Evolutionary conservation across 2,797 vertebrate species (phyloP), one percentile per base, ranked within the genome.

Genomic region (Tadarida brasiliensis): DNA sequence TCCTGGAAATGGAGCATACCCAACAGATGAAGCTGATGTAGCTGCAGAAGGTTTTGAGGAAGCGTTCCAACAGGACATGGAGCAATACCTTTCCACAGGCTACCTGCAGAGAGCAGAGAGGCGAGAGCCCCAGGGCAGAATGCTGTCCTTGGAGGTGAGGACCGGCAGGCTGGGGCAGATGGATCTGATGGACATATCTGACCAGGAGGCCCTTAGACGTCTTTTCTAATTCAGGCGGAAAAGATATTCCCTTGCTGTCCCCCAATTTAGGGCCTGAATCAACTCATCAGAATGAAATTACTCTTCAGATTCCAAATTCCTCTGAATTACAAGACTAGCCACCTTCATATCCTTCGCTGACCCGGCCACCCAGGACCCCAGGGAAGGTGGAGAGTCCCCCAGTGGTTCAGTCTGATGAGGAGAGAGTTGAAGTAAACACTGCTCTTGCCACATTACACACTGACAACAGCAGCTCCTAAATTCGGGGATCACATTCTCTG

Each of bases 31-130:
- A 99, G 98, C 98, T 99, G 93, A 99, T 99, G 97, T 99, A 99
- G 77, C 98, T 99, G 82, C 99, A 99, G 98, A 99, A 99, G 98
- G 99, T 99, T 98, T 99, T 57, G 99, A 99, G 98, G 99, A 99
- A 97, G 99, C 99, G 71, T 99, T 99, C 97, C 99, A 99, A 98
- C 99, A 99, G 97, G 99, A 99, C 97, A 99, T 99, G 99, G 99
- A 99, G 96, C 99, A 99, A 73, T 99, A 99, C 97, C 99, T 99
- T 80, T 99, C 99, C 76, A 99, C 99, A 0, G 99, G 99, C 39
- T 99, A 99, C 98, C 98, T 99, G 97, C 99, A 99, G 98, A 99
- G 99, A 91, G 98, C 99, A 0, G 99, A 99, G 98, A 99, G 99
- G 94, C 98, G 99, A 99, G 99, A 99, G 92, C 99, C 99, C 0